Base-by-base conservation (phyloP, 1,140 invertebrate species). In the Notospermus geniculatus region DNA sequence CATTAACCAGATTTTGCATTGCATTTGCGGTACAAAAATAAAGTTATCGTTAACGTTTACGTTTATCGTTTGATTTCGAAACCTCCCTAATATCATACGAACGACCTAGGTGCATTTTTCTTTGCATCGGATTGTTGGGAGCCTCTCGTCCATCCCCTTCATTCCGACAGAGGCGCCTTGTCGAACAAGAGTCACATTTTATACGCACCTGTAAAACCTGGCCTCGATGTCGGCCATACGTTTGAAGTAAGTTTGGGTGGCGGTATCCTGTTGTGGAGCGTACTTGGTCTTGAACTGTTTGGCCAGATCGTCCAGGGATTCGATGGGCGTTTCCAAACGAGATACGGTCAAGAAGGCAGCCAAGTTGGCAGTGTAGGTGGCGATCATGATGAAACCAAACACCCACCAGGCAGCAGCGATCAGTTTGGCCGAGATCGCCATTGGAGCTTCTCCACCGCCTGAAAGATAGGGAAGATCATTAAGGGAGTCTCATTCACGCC, bases 371-470 rank as follows among this genome's bases (percentile, higher is more conserved):
- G 95, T 97, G 79, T 98, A 98, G 0, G 93, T 96, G n/a, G 95
- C 94, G 73, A 97, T 97, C 52, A 98, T 94, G 73, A 97, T 96
- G 79, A 97, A 97, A 2, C 93, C 93, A 81, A 97, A 97, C 2
- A 97, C 81, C 95, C 95, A 98, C 95, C 95, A 97, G 0, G 93
- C 96, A 1, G 93, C 95, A 0, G 93, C 95, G 0, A 97, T 89
- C 0, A 97, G 82, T 61, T 93, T 85, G 0, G 94, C 95, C 0
- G 92, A 96, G 0, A 97, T 57, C 15, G 30, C 23, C 53, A 27
- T 30, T 2, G 96, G 96, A 0, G 95, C 95, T 80, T 99, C 95
- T 0, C 95, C 95, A 2, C 93, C 93, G 0, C 93, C 92, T 86
- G 81, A 57, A 57, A 74, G 66, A 58, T 56, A 57, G 22, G 54